Base-by-base conservation (phyloP, 2,888 invertebrate species). In the Poecilus cupreus region DNA sequence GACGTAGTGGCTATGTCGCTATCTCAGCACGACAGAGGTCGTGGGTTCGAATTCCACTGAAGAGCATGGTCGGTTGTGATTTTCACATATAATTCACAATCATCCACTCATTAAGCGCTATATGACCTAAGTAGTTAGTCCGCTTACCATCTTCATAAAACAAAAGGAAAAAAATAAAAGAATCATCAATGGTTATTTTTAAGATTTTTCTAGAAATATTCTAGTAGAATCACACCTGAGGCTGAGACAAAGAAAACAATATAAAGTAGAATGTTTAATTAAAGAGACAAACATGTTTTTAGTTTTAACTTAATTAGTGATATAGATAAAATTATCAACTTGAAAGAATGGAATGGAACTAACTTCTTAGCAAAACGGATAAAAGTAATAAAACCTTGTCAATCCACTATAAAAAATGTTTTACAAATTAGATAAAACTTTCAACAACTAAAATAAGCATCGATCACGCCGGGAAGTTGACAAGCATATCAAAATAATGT, bases 241-340 rank as follows among this genome's bases (percentile, higher is more conserved):
- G 0, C 1, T 32, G 8, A 32, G 32, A 32, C 64, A 68, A 68
- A 68, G 43, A 43, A 68, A 18, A 60, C 4, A 11, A 68, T 68
- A 68, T 16, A 68, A 68, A 64, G 24, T 6, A 60, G 37, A 68
- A 32, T 68, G 64, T 68, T 68, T 68, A 37, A 68, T 68, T 39
- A 37, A 68, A 54, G 32, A 26, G 32, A 26, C 60, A 10, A 68
- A 68, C 64, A 68, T 37, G 64, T 68, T 68, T 68, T 68, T 68
- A 68, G 64, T 68, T 68, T 68, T 68, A 68, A 18, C 37, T 32
- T 68, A 68, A 68, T 68, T 68, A 68, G 60, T 32, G 18, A 3
- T 0, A 68, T 10, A 68, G 64, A 68, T 68, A 68, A 68, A 68
- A 10, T 3, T 68, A 68, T 68, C 64, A 13, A 51, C 46, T 32